phyloP scores from a whole-genome alignment of 2,113 vertebrate genomes.

The Mesocricetus auratus region DNA sequence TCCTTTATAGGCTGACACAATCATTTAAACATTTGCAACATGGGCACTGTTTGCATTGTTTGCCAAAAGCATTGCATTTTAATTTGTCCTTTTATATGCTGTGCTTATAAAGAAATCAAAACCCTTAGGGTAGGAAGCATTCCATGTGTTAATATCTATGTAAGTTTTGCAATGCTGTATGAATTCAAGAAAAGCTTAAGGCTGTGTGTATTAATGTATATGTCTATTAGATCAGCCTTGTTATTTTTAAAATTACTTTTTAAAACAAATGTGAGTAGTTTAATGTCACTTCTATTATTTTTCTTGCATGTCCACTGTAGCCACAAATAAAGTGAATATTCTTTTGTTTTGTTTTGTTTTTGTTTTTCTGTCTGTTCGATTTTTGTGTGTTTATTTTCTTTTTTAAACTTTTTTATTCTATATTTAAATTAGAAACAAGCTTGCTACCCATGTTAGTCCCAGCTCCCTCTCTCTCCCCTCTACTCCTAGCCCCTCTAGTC shows the following conservation, averaged over 20 bases:
- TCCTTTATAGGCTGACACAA: not conserved
- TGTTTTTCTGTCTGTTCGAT: no score
- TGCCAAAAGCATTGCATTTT: not conserved
- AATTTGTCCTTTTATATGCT: not conserved
- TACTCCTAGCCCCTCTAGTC: no score
- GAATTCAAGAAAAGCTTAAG: not conserved
- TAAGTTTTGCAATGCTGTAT: not conserved
- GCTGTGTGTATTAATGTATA: not conserved
- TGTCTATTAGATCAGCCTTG: not conserved
- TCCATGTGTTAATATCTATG: not conserved
- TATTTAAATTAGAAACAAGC: no score
- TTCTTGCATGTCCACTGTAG: not conserved
- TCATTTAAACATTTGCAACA: not conserved
- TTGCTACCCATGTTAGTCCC: no score
- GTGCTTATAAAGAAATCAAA: not conserved
- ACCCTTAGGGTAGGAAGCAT: not conserved
- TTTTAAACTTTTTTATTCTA: no score
- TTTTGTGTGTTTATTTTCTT: no score
- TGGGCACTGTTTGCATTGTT: not conserved
- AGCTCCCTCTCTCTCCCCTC: no score
- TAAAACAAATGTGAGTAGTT: constrained; percentile 34
- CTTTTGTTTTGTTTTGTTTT: no score
- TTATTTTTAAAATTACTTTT: not conserved
- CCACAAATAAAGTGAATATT: not conserved
- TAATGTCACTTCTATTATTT: constrained; percentile 51